Percentiles rank a stretch among this genome's conserved stretches.
Evolutionary conservation across 2,113 vertebrate species (phyloP).

Genomic region (Pristiophorus japonicus): DNA sequence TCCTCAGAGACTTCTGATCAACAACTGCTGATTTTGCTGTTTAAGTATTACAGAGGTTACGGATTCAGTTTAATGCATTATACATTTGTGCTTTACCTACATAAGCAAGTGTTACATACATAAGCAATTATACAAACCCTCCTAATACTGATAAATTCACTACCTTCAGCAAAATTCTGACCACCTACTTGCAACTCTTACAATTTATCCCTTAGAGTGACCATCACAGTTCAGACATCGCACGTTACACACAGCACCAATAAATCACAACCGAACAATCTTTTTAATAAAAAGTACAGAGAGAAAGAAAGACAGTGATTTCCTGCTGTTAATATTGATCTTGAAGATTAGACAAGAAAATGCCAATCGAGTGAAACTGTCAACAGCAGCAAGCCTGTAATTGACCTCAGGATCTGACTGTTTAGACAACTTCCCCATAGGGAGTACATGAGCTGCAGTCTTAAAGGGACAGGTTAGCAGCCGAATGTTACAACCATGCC

Average conservation of each 20-base stretch:
- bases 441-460: background rate
- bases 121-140: no score
- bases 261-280: background rate
- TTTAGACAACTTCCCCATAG: background rate
- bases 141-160: no score
- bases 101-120: no score
- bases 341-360: background rate
- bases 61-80: no score
- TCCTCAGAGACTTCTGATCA: no score
- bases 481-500: background rate
- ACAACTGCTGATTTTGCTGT: no score
- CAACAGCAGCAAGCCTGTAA: background rate
- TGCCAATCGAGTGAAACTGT: background rate
- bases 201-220: no score
- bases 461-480: background rate
- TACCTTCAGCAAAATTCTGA: no score
- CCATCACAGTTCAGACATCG: background rate
- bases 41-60: no score
- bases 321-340: background rate
- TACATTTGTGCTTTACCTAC: no score
- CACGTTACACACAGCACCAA: background rate
- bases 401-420: background rate
- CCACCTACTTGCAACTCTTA: no score
- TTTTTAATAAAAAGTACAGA: background rate
- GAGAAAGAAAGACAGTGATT: background rate